These are phyloP conservation scores for Gasteruption jaculator DNA, from an alignment of 2,888 invertebrate species.

Conservation along the genomic window DNA sequence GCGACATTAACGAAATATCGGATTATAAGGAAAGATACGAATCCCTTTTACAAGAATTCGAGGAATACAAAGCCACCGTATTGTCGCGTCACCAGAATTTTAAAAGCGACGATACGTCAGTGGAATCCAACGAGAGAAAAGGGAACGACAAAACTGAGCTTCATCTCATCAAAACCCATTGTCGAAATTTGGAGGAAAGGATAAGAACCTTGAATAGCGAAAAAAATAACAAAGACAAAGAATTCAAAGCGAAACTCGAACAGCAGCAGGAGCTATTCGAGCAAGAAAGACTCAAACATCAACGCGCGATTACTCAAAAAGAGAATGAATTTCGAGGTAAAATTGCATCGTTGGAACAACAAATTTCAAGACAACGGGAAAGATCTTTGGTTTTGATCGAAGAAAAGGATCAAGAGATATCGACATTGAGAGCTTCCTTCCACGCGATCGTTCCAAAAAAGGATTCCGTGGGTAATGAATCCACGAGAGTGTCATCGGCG, in stretches of 20 bases:
- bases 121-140: conserved; percentile 25
- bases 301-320: conserved; percentile 39
- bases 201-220: conserved; percentile 61
- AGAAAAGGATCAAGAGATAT: conserved; percentile 75
- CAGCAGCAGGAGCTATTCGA: conserved; percentile 53
- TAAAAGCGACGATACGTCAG: no score
- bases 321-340: conserved; percentile 57
- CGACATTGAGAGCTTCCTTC: conserved; percentile 58
- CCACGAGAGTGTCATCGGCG: no score
- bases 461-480: no score
- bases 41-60: conserved; percentile 63
- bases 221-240: conserved; percentile 62
- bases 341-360: conserved; percentile 64
- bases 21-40: conserved; percentile 65
- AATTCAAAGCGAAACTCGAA: conserved; percentile 59
- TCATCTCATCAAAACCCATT: conserved; percentile 58
- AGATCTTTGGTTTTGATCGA: conserved; percentile 72
- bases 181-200: conserved; percentile 65
- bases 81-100: conserved; percentile 23
- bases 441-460: conserved; percentile 54
- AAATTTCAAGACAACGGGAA: conserved; percentile 73
- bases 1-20: conserved; percentile 34
- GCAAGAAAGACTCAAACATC: conserved; percentile 39
- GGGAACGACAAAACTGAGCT: conserved; percentile 39
- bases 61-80: conserved; percentile 58